Conservation (phyloP, 2,797 vertebrate genomes). For the Pseudochirops corinnae region DNA sequence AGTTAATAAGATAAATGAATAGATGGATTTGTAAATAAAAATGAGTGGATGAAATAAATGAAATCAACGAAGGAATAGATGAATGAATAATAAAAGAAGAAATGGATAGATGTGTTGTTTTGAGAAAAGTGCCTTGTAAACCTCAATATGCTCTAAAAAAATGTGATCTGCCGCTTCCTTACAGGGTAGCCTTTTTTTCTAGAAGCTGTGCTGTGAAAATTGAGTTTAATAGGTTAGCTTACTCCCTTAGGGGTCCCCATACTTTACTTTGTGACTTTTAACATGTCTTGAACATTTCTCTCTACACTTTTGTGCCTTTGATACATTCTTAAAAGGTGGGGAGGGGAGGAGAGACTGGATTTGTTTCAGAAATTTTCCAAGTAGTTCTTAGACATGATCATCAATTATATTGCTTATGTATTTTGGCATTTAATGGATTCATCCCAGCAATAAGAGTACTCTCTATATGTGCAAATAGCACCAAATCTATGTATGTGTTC, state of each 20-base stretch:
- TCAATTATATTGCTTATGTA: not conserved
- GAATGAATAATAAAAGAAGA: not conserved
- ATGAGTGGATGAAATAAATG: not conserved
- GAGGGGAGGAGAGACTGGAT: not conserved
- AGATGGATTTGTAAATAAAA: not conserved
- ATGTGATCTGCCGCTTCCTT: not conserved
- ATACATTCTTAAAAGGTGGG: not conserved
- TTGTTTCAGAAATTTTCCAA: constrained; percentile 23
- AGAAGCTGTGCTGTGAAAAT: not conserved
- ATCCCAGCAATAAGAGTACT: not conserved
- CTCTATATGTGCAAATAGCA: not conserved
- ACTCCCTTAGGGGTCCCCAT: not conserved
- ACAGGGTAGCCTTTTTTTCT: not conserved
- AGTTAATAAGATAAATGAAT: not conserved
- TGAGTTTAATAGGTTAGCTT: not conserved
- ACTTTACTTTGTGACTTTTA: constrained; percentile 17
- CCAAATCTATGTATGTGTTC: not conserved
- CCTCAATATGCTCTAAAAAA: not conserved
- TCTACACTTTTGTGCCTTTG: not conserved
- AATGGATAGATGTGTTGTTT: not conserved
- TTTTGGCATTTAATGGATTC: not conserved
- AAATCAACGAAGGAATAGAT: not conserved
- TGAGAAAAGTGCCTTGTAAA: not conserved
- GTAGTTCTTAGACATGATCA: not conserved
- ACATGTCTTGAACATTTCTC: not conserved